These are phyloP conservation scores for Plotosus lineatus DNA, from an alignment of 2,113 vertebrate genomes.

Conservation along the genomic window DNA sequence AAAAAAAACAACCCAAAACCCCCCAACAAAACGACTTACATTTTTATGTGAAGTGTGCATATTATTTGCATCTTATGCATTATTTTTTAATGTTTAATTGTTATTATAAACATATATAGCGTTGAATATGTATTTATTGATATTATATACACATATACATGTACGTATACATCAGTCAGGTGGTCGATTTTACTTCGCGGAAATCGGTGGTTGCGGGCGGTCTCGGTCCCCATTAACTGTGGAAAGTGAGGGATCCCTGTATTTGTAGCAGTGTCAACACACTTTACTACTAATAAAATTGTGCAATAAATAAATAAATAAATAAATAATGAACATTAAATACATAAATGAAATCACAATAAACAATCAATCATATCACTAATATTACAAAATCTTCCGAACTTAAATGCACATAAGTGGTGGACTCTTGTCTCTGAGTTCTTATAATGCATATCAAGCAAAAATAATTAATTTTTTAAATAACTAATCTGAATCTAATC, in stretches of 20 bases:
- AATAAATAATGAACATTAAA: not conserved
- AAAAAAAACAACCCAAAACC: too few species aligned
- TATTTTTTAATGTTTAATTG: too few species aligned
- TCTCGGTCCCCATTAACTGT: too few species aligned
- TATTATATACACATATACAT: too few species aligned
- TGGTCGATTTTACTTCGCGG: too few species aligned
- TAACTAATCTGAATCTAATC: not conserved
- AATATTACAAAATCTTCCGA: not conserved
- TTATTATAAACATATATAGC: too few species aligned
- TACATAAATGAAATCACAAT: not conserved
- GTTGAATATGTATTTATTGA: too few species aligned
- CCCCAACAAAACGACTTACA: too few species aligned
- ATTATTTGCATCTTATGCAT: too few species aligned
- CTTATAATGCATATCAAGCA: not conserved
- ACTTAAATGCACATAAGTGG: not conserved
- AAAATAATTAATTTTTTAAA: constrained; percentile 1
- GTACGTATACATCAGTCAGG: too few species aligned
- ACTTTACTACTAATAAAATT: not conserved
- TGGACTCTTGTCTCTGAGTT: not conserved
- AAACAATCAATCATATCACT: not conserved
- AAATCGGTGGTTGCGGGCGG: too few species aligned
- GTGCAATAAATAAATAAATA: not conserved
- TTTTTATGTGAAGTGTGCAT: too few species aligned
- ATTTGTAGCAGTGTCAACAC: not conserved
- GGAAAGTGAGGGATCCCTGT: not conserved